Conservation (phyloP, 1,140 invertebrate species). For the Rhopalosiphum padi region DNA sequence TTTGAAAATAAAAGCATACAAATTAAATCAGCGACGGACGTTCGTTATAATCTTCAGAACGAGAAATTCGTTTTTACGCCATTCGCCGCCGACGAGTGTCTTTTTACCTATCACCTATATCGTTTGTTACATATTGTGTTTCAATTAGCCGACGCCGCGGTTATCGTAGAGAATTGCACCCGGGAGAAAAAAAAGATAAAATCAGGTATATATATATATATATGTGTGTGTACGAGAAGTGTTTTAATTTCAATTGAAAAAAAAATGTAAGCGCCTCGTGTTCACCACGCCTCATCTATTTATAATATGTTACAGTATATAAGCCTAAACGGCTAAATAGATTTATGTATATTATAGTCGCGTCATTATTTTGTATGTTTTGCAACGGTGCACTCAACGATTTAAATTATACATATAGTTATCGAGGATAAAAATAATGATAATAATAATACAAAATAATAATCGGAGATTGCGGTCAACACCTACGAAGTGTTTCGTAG, state of each 20-base stretch:
- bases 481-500: neutral
- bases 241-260: neutral
- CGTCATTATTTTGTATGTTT: neutral
- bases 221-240: neutral
- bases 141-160: neutral
- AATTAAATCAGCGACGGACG: neutral
- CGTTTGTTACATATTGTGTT: neutral
- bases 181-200: neutral
- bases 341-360: neutral
- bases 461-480: conserved; percentile 11
- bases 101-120: neutral
- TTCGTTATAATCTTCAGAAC: neutral
- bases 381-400: neutral
- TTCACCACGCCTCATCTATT: neutral
- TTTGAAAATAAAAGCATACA: conserved; percentile 18
- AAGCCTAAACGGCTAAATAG: neutral
- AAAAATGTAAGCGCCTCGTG: neutral
- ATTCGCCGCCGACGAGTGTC: neutral
- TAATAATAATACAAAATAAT: neutral
- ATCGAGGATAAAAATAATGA: neutral
- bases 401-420: neutral
- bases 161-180: neutral
- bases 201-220: neutral
- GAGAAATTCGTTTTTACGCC: neutral
- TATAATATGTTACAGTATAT: neutral